Base-by-base conservation (phyloP, 2,113 vertebrate species). In the Lepus timidus region DNA sequence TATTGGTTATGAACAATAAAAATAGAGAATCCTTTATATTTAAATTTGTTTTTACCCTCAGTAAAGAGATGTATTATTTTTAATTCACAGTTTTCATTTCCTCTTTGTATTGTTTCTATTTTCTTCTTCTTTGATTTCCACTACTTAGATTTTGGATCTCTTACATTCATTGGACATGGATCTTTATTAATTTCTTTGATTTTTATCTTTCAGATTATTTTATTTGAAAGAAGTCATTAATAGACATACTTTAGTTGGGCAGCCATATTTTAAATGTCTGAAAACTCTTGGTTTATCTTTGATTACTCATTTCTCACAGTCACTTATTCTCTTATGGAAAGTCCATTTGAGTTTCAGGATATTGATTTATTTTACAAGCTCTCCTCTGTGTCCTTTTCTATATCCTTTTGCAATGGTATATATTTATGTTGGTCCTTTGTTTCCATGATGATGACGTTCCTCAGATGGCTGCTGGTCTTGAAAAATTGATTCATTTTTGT, bases 161-260 rank as follows among this genome's bases (percentile, higher is more conserved):
- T 16, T 75, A 11, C 16, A 36, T 71, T 17, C 36, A 25, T 31
- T 23, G 55, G 12, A 6, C 61, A 16, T 31, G 17, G 8, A 33
- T 84, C 44, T 87, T 13, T 85, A 91, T 4, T 73, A 82, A 87
- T 93, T 76, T 80, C 33, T 36, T 2, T 52, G 29, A 73, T 13
- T 84, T 76, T 67, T 67, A 10, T 73, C 68, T 81, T 90, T 19
- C 22, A 84, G 19, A 71, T 73, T 81, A 83, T 88, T 93, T 91
- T 62, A 91, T 27, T 81, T 25, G 52, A 75, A 83, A 89, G 9
- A 70, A 74, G 67, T 36, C 74, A 12, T 55, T 74, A 23, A 0
- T 73, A 16, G 25, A 64, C 27, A 44, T 70, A 33, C 55, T 62
- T 49, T 51, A 12, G 75, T 76, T 89, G 83, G 17, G 12, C 64